phyloP scores from a whole-genome alignment of 2,888 invertebrate genomes.

The Cacoxenus indagator region DNA sequence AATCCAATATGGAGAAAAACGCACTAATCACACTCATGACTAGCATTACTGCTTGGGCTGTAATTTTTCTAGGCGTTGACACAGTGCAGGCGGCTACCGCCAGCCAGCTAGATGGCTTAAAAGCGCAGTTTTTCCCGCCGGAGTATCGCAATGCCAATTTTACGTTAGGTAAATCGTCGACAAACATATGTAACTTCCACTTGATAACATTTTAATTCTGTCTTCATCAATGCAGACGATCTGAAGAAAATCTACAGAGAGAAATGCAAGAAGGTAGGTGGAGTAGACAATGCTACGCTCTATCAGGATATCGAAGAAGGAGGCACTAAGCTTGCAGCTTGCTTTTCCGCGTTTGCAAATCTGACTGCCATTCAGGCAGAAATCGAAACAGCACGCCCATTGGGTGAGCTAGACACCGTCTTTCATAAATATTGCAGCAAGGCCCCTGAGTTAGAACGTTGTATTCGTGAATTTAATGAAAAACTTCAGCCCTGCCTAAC shows the following conservation, averaged over 20 bases:
- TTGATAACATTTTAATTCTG: background rate
- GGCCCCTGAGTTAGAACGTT: constrained; percentile 66
- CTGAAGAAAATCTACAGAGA: constrained; percentile 74
- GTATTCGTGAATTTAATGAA: constrained; percentile 75
- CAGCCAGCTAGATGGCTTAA: constrained; percentile 51
- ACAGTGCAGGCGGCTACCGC: constrained; percentile 20
- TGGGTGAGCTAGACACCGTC: constrained; percentile 78
- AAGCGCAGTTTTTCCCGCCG: constrained; percentile 59
- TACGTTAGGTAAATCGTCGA: constrained; percentile 46
- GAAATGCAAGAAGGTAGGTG: constrained; percentile 78
- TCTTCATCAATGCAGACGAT: constrained; percentile 67
- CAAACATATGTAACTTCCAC: background rate
- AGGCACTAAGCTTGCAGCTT: constrained; percentile 72
- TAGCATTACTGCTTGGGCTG: constrained; percentile 35
- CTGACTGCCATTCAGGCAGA: constrained; percentile 75
- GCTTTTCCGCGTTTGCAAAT: constrained; percentile 76
- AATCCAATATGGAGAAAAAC: constrained; percentile 45
- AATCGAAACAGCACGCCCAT: constrained; percentile 78
- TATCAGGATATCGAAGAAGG: constrained; percentile 73
- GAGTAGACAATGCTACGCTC: constrained; percentile 71
- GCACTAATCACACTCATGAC: constrained; percentile 39
- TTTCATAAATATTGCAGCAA: constrained; percentile 83
- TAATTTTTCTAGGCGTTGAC: constrained; percentile 36
- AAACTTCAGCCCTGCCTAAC: constrained; percentile 78
- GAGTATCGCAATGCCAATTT: constrained; percentile 61